These are phyloP conservation scores for Dysmachus trigonus DNA, from an alignment of 2,888 invertebrate species.

Conservation along the genomic window DNA sequence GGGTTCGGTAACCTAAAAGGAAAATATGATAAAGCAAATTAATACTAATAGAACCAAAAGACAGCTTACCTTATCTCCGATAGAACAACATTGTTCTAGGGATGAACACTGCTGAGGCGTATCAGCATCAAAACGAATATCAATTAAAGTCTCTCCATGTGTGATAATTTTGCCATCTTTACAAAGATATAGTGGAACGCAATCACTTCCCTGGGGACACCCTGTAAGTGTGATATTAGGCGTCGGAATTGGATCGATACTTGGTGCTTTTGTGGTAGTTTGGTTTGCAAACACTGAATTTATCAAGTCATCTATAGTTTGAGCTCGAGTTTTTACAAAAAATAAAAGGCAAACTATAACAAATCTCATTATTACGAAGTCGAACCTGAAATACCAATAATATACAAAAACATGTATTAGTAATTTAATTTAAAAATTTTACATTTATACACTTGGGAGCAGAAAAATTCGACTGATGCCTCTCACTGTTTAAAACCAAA, in stretches of 20 bases:
- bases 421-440: no score
- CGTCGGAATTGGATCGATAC: neutral
- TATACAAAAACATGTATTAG: no score
- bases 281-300: neutral
- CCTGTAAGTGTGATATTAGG: neutral
- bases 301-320: neutral
- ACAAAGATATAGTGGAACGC: slow-evolving; percentile 83
- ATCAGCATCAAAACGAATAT: slow-evolving; percentile 72
- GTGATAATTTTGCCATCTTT: slow-evolving; percentile 72
- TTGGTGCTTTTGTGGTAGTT: neutral
- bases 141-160: slow-evolving; percentile 78
- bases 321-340: neutral
- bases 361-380: neutral
- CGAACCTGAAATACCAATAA: neutral
- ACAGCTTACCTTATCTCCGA: slow-evolving; percentile 55
- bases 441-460: no score
- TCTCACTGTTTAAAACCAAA: no score
- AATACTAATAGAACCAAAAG: neutral
- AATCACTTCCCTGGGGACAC: slow-evolving; percentile 69
- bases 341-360: neutral
- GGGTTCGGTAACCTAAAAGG: neutral
- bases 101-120: slow-evolving; percentile 50
- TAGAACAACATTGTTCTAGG: slow-evolving; percentile 58
- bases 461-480: no score
- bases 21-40: neutral